These are phyloP conservation scores for Struthio camelus DNA, from an alignment of 2,113 vertebrate genomes.

Conservation along the genomic window DNA sequence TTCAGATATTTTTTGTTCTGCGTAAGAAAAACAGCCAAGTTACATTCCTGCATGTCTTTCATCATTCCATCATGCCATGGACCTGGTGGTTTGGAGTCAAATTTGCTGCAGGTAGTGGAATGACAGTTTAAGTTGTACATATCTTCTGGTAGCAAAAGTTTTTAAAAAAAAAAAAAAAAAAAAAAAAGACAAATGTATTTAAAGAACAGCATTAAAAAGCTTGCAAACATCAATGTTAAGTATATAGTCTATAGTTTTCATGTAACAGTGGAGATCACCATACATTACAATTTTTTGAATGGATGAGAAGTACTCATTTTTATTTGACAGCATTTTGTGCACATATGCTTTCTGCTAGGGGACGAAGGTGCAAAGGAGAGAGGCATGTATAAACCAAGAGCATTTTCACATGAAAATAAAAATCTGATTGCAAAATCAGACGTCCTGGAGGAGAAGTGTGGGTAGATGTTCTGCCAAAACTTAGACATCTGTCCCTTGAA, in stretches of 20 bases:
- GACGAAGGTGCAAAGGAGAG: background rate
- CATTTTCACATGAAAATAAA: background rate
- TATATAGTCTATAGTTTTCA: background rate
- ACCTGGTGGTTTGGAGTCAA: conserved; percentile 99
- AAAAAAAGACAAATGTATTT: background rate
- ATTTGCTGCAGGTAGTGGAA: conserved; percentile 89
- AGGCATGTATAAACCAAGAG: background rate
- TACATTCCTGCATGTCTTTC: conserved; percentile 96
- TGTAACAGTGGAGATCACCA: background rate
- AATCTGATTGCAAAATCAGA: background rate
- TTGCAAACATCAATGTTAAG: background rate
- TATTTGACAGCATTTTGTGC: background rate
- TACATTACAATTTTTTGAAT: background rate
- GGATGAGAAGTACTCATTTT: background rate
- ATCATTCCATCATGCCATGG: conserved; percentile 98
- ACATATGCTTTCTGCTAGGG: background rate
- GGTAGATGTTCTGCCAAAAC: background rate
- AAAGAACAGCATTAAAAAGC: background rate
- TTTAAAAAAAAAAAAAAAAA: too few relatives aligned
- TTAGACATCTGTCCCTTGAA: background rate
- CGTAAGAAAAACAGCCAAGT: conserved; percentile 96
- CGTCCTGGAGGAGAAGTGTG: background rate
- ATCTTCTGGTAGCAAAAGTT: background rate
- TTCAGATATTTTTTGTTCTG: conserved; percentile 96
- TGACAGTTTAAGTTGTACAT: conserved; percentile 7